Conservation (phyloP, 92 coral and sea anemone genomes). For the Porites divaricata region DNA sequence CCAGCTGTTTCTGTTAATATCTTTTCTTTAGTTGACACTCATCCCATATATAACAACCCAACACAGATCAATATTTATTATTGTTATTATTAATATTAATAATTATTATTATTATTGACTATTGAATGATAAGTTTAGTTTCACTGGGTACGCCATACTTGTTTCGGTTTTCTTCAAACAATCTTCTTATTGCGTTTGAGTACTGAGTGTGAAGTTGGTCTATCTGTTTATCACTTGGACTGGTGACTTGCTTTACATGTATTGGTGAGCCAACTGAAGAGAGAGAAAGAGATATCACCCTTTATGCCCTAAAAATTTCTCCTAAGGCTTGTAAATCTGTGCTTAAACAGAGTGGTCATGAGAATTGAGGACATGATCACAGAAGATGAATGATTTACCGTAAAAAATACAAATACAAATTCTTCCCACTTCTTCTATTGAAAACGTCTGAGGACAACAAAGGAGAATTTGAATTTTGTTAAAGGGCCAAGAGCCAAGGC, state of each 20-base stretch:
- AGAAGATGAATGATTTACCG: too few relatives aligned
- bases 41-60: too few relatives aligned
- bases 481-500: too few relatives aligned
- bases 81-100: too few relatives aligned
- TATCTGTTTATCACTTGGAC: slow-evolving; percentile 40
- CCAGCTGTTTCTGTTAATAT: too few relatives aligned
- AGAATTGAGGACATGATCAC: too few relatives aligned
- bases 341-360: not conserved
- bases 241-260: slow-evolving; percentile 62
- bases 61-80: too few relatives aligned
- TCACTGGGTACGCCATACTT: slow-evolving; percentile 40
- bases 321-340: not conserved
- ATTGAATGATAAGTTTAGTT: slow-evolving; percentile 19
- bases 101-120: not conserved
- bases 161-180: slow-evolving; percentile 62
- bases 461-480: too few relatives aligned
- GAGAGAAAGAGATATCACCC: not conserved
- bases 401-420: too few relatives aligned
- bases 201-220: slow-evolving; percentile 20
- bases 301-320: not conserved
- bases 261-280: slow-evolving; percentile 86
- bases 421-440: too few relatives aligned
- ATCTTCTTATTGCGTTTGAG: slow-evolving; percentile 11
- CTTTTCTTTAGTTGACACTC: too few relatives aligned
- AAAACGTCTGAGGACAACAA: too few relatives aligned